Evolutionary conservation across 2,797 vertebrate species (phyloP).

Genomic region (Enteromius treurensis): DNA sequence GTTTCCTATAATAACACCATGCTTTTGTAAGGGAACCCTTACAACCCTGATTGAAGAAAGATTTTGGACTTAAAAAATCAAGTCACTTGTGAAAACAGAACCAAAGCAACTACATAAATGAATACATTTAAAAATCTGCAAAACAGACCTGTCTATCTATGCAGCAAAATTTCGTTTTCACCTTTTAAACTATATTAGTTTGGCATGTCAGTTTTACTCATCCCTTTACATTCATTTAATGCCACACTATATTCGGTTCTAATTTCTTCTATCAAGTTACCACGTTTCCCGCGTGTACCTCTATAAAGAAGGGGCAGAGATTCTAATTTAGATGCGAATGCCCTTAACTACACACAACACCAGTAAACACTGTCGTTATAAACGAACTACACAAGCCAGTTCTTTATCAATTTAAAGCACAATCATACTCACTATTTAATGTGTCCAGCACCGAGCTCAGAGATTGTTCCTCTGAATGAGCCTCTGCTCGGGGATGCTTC

Average conservation of each 20-base stretch:
- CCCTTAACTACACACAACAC: not conserved
- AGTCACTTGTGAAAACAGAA: not conserved
- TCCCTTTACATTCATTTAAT: not conserved
- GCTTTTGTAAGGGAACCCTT: not conserved
- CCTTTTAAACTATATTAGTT: not conserved
- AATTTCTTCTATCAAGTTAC: not conserved
- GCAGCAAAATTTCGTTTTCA: not conserved
- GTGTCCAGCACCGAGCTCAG: not conserved
- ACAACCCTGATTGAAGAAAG: not conserved
- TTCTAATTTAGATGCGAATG: not conserved
- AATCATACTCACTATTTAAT: constrained; percentile 20
- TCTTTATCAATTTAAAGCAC: not conserved
- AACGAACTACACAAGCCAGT: not conserved
- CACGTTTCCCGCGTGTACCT: not conserved
- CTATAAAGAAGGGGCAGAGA: not conserved
- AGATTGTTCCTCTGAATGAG: not conserved
- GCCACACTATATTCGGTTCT: not conserved
- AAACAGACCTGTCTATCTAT: not conserved
- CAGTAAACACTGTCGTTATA: not conserved
- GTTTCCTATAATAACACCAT: not conserved
- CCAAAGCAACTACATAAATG: not conserved
- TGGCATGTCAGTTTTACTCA: too few species aligned
- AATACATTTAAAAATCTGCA: not conserved
- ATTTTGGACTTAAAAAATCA: not conserved
- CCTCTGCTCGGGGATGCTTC: not conserved